Base-by-base conservation (phyloP, 2,797 vertebrate species). In the Botia almorhae region DNA sequence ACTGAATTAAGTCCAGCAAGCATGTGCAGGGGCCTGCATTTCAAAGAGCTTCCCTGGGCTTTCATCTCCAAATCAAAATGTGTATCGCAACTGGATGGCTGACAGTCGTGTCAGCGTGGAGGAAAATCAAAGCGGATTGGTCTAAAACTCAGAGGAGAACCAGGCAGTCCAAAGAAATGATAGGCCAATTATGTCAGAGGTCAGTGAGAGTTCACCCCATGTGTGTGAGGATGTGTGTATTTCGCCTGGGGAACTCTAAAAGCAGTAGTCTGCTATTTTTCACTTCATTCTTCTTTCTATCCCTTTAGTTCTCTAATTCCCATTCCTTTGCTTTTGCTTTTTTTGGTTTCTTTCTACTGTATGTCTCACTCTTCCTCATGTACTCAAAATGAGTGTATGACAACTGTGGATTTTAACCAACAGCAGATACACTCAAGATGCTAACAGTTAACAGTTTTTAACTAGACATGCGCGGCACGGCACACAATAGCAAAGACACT, bases 141-240 rank as follows among this genome's bases (percentile, higher is more conserved):
- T 89, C 82, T 53, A 87, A 91, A 88, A 83, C 87, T 87, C 86
- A 84, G 88, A 85, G 84, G 89, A 89, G 89, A 89, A 86, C 85
- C 84, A 76, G 83, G 55, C 78, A 85, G 80, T 75, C 82, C 78
- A 84, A 89, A 86, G 92, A 92, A 90, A 88, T 89, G 87, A 90
- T 90, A 90, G 89, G 89, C 89, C 92, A 91, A 92, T 93, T 91
- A 92, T 92, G 93, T 92, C 92, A 93, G 88, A 90, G 92, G 90
- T 94, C 90, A 81, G 77, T 12, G 67, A 85, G 87, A 92, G 93
- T 93, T 92, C 92, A 90, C 78, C 75, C 87, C 83, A 78, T 90
- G 85, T 65, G 17, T 12, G 23, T 68, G 61, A 53, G 56, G 23
- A 56, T 72, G 36, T 64, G 69, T 13, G 68, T 19, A 64, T 72